phyloP scores from a whole-genome alignment of 2,888 invertebrate genomes.

The Ophion ellenae region DNA sequence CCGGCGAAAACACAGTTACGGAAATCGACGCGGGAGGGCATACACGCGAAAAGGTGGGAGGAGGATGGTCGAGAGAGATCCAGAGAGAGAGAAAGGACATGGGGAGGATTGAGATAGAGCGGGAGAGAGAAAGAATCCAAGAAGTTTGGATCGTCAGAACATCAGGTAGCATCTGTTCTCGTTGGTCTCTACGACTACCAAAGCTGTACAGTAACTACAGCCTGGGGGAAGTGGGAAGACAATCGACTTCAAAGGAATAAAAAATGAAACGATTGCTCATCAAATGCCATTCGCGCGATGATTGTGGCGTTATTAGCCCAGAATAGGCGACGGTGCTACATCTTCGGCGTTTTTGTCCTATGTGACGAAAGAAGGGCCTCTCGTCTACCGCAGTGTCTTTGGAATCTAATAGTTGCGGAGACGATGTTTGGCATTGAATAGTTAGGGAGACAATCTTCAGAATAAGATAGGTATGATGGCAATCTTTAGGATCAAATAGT shows the following conservation, averaged over 20 bases:
- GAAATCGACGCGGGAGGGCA: slow-evolving; percentile 58
- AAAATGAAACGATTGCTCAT: slow-evolving; percentile 21
- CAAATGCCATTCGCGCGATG: slow-evolving; percentile 4
- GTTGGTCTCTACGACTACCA: slow-evolving; percentile 28
- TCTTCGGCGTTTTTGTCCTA: neutral
- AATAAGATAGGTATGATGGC: neutral
- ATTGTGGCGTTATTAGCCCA: neutral
- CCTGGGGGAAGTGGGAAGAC: slow-evolving; percentile 5
- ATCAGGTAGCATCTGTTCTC: slow-evolving; percentile 62
- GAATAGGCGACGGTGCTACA: neutral
- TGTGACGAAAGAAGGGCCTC: neutral
- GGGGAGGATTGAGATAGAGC: neutral
- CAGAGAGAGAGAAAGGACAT: neutral
- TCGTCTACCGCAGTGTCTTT: no score
- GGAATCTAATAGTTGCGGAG: no score
- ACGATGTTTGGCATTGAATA: neutral
- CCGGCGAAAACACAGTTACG: slow-evolving; percentile 62
- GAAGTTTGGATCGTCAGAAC: slow-evolving; percentile 61
- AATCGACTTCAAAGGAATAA: slow-evolving; percentile 13
- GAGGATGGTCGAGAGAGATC: neutral
- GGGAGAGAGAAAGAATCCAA: slow-evolving; percentile 31
- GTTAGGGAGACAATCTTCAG: no score
- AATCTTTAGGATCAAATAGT: no score
- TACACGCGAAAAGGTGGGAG: slow-evolving; percentile 12
- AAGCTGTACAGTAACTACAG: slow-evolving; percentile 16